A percentile compares a stretch with the other conserved stretches of the same genome.
Conservation (phyloP, 2,113 vertebrate genomes). For the Microcebus jonahi region DNA sequence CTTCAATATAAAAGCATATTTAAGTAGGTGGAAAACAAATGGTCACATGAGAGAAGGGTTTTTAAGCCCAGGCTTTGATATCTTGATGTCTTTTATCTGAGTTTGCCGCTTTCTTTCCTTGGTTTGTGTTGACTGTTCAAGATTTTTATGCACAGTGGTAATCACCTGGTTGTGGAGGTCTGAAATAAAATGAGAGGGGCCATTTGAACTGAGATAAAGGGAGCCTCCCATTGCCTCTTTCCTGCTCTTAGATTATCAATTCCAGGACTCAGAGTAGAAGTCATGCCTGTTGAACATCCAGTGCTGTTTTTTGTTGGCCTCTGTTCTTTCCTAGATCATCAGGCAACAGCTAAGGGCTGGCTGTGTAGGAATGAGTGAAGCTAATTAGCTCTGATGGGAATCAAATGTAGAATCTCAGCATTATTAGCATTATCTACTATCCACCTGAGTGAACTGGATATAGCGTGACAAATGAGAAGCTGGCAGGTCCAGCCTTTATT, state of each 20-base stretch:
- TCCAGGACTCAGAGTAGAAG: slow-evolving; percentile 22
- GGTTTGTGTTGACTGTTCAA: background rate
- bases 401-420: background rate
- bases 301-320: background rate
- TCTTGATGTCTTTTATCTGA: background rate
- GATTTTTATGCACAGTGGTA: background rate
- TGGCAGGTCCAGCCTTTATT: background rate
- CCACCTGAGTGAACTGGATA: background rate
- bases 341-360: background rate
- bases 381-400: slow-evolving; percentile 66
- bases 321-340: slow-evolving; percentile 30
- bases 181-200: background rate
- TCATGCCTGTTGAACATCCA: background rate
- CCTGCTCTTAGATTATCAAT: background rate
- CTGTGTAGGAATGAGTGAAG: background rate
- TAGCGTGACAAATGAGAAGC: slow-evolving; percentile 8
- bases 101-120: background rate
- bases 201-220: background rate
- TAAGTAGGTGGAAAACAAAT: slow-evolving; percentile 25
- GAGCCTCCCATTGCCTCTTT: background rate
- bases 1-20: background rate
- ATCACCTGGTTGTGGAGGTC: background rate
- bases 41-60: background rate
- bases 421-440: background rate
- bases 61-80: background rate